Evolutionary conservation across 2,797 vertebrate species (phyloP), one percentile per base, ranked within the genome.

Genomic region (Ptychadena robeensis): DNA sequence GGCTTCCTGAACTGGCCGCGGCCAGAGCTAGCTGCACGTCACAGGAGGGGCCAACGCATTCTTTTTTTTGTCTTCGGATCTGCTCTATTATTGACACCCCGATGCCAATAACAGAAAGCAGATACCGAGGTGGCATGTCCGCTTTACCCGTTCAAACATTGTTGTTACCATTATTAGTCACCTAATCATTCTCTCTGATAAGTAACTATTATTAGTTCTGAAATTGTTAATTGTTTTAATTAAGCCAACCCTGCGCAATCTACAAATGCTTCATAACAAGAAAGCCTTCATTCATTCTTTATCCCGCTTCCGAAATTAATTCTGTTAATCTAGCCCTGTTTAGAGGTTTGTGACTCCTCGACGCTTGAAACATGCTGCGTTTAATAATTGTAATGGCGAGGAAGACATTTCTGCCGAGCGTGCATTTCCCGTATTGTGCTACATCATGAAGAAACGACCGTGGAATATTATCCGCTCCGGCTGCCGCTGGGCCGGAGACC

Each of bases 211-310:
- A 78, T 78, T 72, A 72, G 59, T 71, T 72, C 81, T 34, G 35
- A 65, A 53, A 83, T 78, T 40, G 37, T 83, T 83, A 78, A 83
- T 83, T 78, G 73, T 72, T 77, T 78, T 83, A 78, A 83, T 83
- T 83, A 78, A 63, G 67, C 72, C 53, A 72, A 83, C 78, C 64
- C 35, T 65, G 22, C 4, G 57, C 44, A 35, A 22, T 10, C 15
- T 30, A 64, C 70, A 77, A 71, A 25, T 72, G 53, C 14, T 48
- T 76, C 34, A 68, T 65, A 77, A 65, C 35, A 44, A 15, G 28
- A 14, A 76, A 35, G 40, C 34, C 9, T 38, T 35, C 28, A 34
- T 25, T 28, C n/a, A 28, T 57, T 28, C 44, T 78, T 75, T 70
- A n/a, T 37, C 28, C 63, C 37, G 32, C 32, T 70, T 40, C n/a